Conservation (phyloP, 2,113 vertebrate genomes). For the Hypocryptadius cinnamomeus region DNA sequence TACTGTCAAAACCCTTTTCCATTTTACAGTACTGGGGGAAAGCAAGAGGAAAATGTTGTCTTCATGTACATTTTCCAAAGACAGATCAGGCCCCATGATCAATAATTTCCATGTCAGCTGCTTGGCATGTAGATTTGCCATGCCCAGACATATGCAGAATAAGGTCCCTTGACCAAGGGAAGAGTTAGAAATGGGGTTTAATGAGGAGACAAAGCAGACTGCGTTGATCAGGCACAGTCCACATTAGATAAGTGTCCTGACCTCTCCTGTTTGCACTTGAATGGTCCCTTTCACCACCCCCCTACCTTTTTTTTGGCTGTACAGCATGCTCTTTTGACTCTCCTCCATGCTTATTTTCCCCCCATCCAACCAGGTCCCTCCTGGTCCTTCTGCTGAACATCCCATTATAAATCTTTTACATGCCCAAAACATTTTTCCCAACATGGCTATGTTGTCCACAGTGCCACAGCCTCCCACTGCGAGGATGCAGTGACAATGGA, state of each 20-base stretch:
- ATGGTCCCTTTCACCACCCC: neutral
- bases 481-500: neutral
- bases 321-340: neutral
- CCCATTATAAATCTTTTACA: neutral
- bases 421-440: neutral
- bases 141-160: neutral
- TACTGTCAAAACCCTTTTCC: neutral
- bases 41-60: neutral
- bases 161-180: neutral
- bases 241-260: neutral
- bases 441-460: neutral
- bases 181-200: neutral
- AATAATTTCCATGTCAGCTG: neutral
- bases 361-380: neutral
- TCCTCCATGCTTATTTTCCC: neutral
- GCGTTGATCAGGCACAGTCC: neutral
- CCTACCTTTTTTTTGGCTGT: no score
- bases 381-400: neutral
- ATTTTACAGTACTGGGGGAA: neutral
- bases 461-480: neutral
- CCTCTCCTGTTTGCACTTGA: neutral
- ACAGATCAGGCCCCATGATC: neutral
- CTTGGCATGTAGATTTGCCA: neutral
- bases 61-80: neutral
- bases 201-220: neutral